These are phyloP conservation scores for Microplitis mediator DNA, from an alignment of 1,140 invertebrate genomes.

Conservation along the genomic window DNA sequence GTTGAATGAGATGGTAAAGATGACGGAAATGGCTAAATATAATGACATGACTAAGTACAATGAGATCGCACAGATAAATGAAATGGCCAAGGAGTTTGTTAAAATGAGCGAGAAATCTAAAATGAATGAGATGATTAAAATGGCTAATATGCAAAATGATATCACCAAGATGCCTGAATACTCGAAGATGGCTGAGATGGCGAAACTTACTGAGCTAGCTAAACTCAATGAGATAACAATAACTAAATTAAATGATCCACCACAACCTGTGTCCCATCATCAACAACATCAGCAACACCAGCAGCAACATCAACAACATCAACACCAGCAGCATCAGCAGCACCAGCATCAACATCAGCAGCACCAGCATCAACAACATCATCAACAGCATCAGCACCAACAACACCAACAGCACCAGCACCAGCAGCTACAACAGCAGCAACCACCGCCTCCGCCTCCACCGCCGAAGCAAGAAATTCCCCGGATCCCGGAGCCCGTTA, in stretches of 20 bases:
- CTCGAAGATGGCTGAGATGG: conserved; percentile 60
- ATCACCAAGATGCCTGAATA: conserved; percentile 56
- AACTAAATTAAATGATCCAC: conserved; percentile 58
- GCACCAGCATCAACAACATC: too few relatives aligned
- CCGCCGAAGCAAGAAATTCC: conserved; percentile 49
- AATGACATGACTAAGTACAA: conserved; percentile 53
- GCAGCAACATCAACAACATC: too few relatives aligned
- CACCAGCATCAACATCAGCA: too few relatives aligned
- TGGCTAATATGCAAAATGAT: conserved; percentile 59
- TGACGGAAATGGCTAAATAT: conserved; percentile 60
- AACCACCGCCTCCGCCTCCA: conserved; percentile 31
- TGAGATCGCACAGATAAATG: conserved; percentile 59
- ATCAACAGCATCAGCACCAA: too few relatives aligned
- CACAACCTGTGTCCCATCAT: conserved; percentile 31
- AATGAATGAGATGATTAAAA: conserved; percentile 62
- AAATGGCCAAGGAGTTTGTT: conserved; percentile 60
- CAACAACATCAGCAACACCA: conserved; percentile 38
- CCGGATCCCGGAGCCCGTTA: conserved; percentile 60
- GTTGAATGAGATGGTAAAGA: conserved; percentile 60
- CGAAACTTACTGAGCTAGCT: conserved; percentile 57
- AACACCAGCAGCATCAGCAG: too few relatives aligned
- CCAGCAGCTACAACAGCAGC: background rate
- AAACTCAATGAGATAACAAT: conserved; percentile 61
- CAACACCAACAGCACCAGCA: too few relatives aligned
- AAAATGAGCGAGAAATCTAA: conserved; percentile 61